Evolutionary conservation across 2,113 vertebrate genomes (phyloP), one percentile per base, ranked within the genome.

Genomic region (Rhineura floridana): DNA sequence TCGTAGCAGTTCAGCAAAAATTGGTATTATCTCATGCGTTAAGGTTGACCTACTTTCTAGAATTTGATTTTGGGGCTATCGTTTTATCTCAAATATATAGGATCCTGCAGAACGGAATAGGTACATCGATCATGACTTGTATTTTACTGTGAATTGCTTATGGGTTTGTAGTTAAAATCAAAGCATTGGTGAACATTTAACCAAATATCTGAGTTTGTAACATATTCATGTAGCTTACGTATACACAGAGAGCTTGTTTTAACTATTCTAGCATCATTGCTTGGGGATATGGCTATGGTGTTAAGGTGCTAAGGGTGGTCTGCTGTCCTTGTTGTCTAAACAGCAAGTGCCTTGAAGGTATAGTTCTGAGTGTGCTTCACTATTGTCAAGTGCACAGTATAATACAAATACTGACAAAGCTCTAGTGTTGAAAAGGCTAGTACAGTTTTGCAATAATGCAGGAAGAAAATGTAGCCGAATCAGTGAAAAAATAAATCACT

Each of bases 31-130:
- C 21, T 82, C 67, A 10, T 79, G 73, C 0, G 0, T 91, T 92
- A 46, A 69, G 67, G 59, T 84, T 95, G 84, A 85, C 80, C 75
- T 89, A 19, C 46, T 90, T n/a, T 87, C 76, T 89, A 85, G 80
- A 17, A 28, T 75, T 4, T 62, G 63, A 88, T 84, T 46, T 48
- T 81, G 72, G 8, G 7, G 88, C 50, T 93, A 81, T 83, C 42
- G 7, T n/a, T 50, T 12, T 39, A 6, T 90, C 42, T 93, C 84
- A 93, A 70, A 65, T 39, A 8, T 88, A 3, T 33, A 62, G 30
- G 82, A 78, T 36, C 42, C 46, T 3, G 62, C 77, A n/a, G n/a
- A 73, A 50, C 83, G 90, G 81, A 91, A 76, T 52, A 91, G 33
- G 86, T 11, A 36, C 36, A 65, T 46, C 3, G 79, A 76, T 65